Conservation (phyloP, 2,888 invertebrate species). For the Noctua comes region DNA sequence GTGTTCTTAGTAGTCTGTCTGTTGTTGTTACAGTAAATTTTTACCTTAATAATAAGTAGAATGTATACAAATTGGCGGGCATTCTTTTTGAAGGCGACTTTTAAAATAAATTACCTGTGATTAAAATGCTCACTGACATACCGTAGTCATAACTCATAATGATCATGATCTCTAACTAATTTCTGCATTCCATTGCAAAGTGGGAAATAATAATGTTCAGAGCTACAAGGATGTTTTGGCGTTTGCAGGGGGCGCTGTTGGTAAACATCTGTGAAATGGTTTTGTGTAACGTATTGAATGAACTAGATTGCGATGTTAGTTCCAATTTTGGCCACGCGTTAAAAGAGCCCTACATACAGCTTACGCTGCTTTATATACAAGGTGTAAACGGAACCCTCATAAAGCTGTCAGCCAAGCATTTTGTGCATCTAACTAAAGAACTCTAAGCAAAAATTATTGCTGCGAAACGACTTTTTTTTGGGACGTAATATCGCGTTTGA, state of each 20-base stretch:
- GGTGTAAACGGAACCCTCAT: no score
- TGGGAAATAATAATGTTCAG: background rate
- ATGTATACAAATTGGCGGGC: background rate
- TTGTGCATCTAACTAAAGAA: no score
- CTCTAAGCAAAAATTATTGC: no score
- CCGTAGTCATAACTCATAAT: background rate
- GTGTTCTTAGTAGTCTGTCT: conserved; percentile 46
- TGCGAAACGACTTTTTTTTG: no score
- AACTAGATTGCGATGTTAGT: background rate
- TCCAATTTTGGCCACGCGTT: no score
- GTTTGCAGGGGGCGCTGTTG: background rate
- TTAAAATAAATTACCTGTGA: background rate
- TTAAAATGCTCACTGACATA: background rate
- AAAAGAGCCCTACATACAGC: no score
- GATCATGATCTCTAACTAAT: background rate
- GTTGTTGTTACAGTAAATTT: background rate
- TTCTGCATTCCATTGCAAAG: background rate
- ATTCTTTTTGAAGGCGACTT: background rate
- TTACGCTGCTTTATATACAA: no score
- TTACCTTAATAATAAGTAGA: background rate
- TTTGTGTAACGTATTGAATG: background rate
- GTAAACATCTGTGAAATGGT: background rate
- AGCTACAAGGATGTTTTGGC: background rate
- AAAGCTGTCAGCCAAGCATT: no score
- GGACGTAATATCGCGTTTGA: no score